These are phyloP conservation scores for Mechanitis mazaeus DNA, from an alignment of 2,888 invertebrate genomes.

Conservation along the genomic window DNA sequence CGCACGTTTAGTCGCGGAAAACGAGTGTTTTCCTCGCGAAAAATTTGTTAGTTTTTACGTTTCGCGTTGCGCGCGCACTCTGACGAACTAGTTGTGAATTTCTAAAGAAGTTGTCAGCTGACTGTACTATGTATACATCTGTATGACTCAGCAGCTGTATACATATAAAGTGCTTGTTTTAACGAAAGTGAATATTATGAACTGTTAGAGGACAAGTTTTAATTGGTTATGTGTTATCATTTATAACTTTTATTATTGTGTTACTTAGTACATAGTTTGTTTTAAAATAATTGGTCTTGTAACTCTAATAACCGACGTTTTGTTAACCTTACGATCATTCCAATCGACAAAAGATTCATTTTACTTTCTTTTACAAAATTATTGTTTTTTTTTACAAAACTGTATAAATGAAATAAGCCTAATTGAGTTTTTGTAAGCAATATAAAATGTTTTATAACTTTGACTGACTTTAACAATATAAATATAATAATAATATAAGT, in stretches of 20 bases:
- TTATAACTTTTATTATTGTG: not conserved
- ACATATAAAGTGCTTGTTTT: not conserved
- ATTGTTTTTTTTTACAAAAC: too few species aligned
- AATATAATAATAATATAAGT: too few species aligned
- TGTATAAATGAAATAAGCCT: too few species aligned
- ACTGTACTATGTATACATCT: constrained; percentile 21
- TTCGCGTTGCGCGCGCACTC: constrained; percentile 57
- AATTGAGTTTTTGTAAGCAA: too few species aligned
- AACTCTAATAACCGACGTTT: too few species aligned
- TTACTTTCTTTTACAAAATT: not conserved
- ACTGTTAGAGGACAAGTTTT: not conserved
- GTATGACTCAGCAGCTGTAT: constrained; percentile 5
- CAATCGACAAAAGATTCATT: not conserved
- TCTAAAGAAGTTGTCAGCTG: constrained; percentile 35
- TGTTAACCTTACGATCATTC: too few species aligned
- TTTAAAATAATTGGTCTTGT: too few species aligned
- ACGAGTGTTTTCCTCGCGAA: constrained; percentile 67
- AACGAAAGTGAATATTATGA: constrained; percentile 3
- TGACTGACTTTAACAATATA: too few species aligned
- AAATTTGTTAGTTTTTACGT: constrained; percentile 53
- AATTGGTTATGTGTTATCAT: not conserved
- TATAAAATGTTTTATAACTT: too few species aligned
- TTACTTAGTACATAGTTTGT: not conserved
- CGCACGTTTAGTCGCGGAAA: constrained; percentile 75
- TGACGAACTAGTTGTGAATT: constrained; percentile 30